Base-by-base conservation (phyloP, 2,113 vertebrate genomes). In the Caloenas nicobarica region DNA sequence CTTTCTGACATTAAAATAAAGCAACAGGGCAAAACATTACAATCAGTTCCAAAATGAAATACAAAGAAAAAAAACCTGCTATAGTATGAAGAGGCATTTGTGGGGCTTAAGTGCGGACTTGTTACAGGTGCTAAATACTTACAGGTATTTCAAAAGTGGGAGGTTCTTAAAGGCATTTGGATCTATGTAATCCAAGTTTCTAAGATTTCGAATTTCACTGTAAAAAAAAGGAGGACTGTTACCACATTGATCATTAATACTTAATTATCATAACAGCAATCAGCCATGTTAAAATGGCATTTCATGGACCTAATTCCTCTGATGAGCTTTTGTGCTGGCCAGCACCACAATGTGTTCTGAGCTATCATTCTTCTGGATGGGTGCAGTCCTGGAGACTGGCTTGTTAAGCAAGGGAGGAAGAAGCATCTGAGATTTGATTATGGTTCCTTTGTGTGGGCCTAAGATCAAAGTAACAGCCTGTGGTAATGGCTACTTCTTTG, bases 141-240 rank as follows among this genome's bases (percentile, higher is more conserved):
- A 99, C 99, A 99, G 97, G 91, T 99, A 99, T 96, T 99, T 99
- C 73, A 99, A 93, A 93, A 98, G 97, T 65, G 99, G 99, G 19
- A 99, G 99, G 62, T 98, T 98, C 95, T 98, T 98, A 81, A 99
- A 99, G 34, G 99, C 99, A 28, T 99, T 98, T 34, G 98, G 97
- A 81, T 99, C 98, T 64, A 99, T 98, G 88, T 98, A 98, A 77
- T 96, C 98, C 96, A 99, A 97, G 91, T 97, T 98, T 96, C 98
- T 99, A 24, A 98, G 97, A 81, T 99, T 99, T 54, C 99, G 98
- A 88, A 99, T 99, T 97, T 99, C 99, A 98, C 99, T 99, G 97
- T 79, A 97, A 96, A 86, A 92, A 92, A 91, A 94, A 16, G 56
- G 31, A 92, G 71, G 42, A 66, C 87, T 5, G 34, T 84, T 88